These are phyloP conservation scores for Chloroceryle inda DNA, from an alignment of 2,797 vertebrate species.

Conservation along the genomic window DNA sequence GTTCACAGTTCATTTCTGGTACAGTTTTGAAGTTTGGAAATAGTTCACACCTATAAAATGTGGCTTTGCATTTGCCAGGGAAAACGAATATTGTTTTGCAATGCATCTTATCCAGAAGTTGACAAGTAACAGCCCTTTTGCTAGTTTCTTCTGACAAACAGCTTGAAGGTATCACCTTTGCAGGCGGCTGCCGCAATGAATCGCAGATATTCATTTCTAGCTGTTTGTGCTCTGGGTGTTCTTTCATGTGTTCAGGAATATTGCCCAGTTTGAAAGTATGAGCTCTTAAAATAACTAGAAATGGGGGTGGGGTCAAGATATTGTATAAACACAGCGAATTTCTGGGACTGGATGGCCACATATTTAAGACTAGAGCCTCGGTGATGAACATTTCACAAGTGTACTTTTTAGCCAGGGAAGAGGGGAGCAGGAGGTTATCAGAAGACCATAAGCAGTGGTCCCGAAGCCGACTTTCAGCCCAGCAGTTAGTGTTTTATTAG, in stretches of 20 bases:
- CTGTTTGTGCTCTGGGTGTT: conserved; percentile 57
- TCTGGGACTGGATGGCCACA: neutral
- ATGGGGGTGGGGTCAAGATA: conserved; percentile 66
- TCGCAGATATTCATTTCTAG: conserved; percentile 73
- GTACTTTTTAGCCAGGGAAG: conserved; percentile 25
- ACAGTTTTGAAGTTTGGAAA: conserved; percentile 75
- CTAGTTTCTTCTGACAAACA: conserved; percentile 72
- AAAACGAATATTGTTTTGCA: conserved; percentile 66
- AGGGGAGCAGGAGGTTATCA: conserved; percentile 68
- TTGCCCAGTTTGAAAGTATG: conserved; percentile 79
- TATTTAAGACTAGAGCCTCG: neutral
- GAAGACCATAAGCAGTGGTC: conserved; percentile 57
- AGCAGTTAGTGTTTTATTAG: conserved; percentile 85
- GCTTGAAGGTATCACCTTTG: conserved; percentile 80
- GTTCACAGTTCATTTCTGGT: conserved; percentile 47
- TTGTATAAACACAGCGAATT: conserved; percentile 64
- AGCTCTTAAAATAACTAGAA: conserved; percentile 80
- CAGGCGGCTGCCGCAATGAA: conserved; percentile 70
- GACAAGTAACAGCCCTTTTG: conserved; percentile 76
- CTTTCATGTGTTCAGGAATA: conserved; percentile 81
- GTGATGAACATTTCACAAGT: conserved; percentile 30
- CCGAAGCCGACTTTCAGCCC: conserved; percentile 72
- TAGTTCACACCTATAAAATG: conserved; percentile 81
- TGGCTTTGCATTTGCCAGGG: conserved; percentile 68
- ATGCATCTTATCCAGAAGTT: conserved; percentile 69